Evolutionary conservation across 2,113 vertebrate genomes (phyloP).

Genomic region (Ophiodon elongatus): DNA sequence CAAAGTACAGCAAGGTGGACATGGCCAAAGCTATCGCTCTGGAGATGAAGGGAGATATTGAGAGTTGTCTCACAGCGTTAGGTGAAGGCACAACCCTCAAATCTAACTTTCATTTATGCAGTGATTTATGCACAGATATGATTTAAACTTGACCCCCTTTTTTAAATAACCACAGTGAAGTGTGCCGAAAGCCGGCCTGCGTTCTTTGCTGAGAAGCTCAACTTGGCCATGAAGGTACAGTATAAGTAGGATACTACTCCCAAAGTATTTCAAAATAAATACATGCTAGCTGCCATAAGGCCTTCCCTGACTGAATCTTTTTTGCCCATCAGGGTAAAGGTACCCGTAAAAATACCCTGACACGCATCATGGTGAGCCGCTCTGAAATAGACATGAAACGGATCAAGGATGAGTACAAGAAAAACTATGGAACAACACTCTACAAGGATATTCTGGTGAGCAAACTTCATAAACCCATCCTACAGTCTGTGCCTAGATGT

Average conservation of each 20-base stretch:
- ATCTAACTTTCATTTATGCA: not conserved
- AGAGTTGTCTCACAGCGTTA: constrained; percentile 89
- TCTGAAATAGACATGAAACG: constrained; percentile 91
- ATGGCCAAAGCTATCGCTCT: constrained; percentile 92
- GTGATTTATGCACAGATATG: not conserved
- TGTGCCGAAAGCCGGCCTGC: constrained; percentile 89
- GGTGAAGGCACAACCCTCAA: constrained; percentile 83
- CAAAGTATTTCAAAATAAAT: not conserved
- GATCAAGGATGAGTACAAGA: constrained; percentile 91
- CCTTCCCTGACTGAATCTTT: not conserved
- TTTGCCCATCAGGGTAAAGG: constrained; percentile 84
- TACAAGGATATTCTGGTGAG: constrained; percentile 90
- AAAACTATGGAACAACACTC: constrained; percentile 86
- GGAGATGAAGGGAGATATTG: constrained; percentile 97
- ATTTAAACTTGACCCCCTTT: not conserved
- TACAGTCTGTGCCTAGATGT: not conserved
- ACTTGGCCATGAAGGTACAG: constrained; percentile 92
- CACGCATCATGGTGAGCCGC: constrained; percentile 93
- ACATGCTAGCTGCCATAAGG: not conserved
- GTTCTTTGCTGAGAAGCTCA: constrained; percentile 94
- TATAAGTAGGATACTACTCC: not conserved
- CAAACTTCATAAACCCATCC: not conserved
- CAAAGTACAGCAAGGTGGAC: constrained; percentile 94
- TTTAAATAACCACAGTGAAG: constrained; percentile 84
- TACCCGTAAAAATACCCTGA: constrained; percentile 86